Percentiles rank a stretch among this genome's conserved stretches.
These are phyloP conservation scores for Pitangus sulphuratus DNA, from an alignment of 2,797 vertebrate species.

Conservation along the genomic window DNA sequence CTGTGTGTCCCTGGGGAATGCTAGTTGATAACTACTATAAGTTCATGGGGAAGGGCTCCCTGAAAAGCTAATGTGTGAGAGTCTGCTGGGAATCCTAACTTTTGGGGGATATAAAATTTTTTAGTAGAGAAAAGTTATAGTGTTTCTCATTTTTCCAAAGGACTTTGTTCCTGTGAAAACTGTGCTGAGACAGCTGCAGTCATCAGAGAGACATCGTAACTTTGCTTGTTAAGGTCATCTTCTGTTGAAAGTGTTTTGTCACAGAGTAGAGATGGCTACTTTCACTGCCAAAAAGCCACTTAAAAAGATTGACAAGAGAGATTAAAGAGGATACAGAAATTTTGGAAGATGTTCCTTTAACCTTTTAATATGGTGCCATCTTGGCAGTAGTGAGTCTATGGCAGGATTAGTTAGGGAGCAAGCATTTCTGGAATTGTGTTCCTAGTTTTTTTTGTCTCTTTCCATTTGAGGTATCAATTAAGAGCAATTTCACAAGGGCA, in stretches of 20 bases:
- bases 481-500: constrained; percentile 48
- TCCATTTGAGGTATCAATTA: constrained; percentile 45
- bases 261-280: not conserved
- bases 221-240: constrained; percentile 15
- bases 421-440: constrained; percentile 9
- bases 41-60: not conserved
- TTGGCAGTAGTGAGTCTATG: not conserved
- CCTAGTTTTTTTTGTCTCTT: not conserved
- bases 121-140: not conserved
- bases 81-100: not conserved
- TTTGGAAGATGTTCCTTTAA: not conserved
- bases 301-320: constrained; percentile 32
- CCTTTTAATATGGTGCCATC: not conserved
- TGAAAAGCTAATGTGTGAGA: not conserved
- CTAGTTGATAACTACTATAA: not conserved
- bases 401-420: not conserved
- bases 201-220: not conserved
- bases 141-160: not conserved
- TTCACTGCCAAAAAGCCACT: constrained; percentile 36
- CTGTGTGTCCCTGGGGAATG: not conserved
- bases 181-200: not conserved
- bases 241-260: not conserved
- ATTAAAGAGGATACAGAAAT: constrained; percentile 5
- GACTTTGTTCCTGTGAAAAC: not conserved
- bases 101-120: no score